Percentiles rank a stretch among this genome's conserved stretches.
Evolutionary conservation across 2,113 vertebrate species (phyloP).

Genomic region (Calyptomena viridis): DNA sequence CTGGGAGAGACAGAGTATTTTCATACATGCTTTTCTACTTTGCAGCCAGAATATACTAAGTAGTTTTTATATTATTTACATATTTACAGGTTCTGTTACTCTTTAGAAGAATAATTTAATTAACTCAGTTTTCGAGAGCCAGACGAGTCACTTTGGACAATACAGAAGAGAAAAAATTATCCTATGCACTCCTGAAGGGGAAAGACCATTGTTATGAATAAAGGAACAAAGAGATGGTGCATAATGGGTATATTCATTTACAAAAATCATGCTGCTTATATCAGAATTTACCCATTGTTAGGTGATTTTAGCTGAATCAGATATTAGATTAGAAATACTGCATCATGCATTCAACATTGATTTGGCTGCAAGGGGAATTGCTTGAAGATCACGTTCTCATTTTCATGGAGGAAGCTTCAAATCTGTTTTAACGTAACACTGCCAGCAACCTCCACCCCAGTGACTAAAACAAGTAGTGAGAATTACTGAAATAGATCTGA

Average conservation of each 20-base stretch:
- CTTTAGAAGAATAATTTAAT: not conserved
- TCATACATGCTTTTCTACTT: constrained; percentile 19
- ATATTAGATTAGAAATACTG: not conserved
- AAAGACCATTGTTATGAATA: not conserved
- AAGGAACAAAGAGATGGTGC: not conserved
- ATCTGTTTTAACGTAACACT: fast-evolving
- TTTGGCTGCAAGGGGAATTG: not conserved
- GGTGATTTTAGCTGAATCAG: not conserved
- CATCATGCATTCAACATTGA: not conserved
- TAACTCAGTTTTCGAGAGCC: not conserved
- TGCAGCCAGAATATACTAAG: not conserved
- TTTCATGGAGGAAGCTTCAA: not conserved
- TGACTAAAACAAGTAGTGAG: not conserved
- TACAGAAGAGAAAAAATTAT: not conserved
- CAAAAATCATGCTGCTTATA: not conserved
- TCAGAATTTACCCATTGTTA: not conserved
- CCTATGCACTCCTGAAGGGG: not conserved
- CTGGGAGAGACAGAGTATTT: not conserved
- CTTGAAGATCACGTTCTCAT: not conserved
- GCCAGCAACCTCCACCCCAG: not conserved
- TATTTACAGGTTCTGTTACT: not conserved
- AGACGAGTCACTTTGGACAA: not conserved
- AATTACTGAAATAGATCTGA: not conserved
- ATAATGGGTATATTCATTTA: not conserved
- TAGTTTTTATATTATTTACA: not conserved